Evolutionary conservation across 1,140 invertebrate genomes (phyloP), one percentile per base, ranked within the genome.

Genomic region (Pseudomyrmex cubaensis): DNA sequence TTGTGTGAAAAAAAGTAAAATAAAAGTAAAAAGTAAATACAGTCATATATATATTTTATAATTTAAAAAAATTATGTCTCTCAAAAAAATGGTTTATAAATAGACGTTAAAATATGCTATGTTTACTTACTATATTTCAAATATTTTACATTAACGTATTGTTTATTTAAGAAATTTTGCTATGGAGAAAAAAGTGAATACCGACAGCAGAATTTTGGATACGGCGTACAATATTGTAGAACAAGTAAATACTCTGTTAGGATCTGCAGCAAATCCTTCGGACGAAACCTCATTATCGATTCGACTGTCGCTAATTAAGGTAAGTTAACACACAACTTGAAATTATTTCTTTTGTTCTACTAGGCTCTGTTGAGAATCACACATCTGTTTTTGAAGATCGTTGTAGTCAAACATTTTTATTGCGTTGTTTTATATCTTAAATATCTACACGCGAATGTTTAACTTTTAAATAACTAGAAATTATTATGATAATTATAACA

Each of bases 281-380:
- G 96, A 97, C 90, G 95, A 95, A 82, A 95, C 95, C 9, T 96
- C 95, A n/a, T 93, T 96, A 77, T 94, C 95, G 44, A 95, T 96
- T 20, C 93, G 96, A 80, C 92, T 96, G 57, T 96, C 95, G 63
- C 94, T 96, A 84, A 95, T 97, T 57, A 96, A 96, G 95, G 97
- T 97, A 90, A 91, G 91, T 92, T 62, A 10, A 57, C 3, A 48
- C 44, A 70, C 15, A 20, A 35, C 35, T 52, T 50, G 15, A 3
- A 61, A 73, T 20, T 15, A 35, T 35, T 20, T n/a, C 9, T 57
- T 46, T 59, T 35, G 20, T n/a, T 5, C 44, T 50, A 54, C 22
- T 70, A 48, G 9, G 22, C 50, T 59, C 12, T 9, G n/a, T 48
- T 9, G 17, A 9, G 15, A 48, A 70, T 20, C 8, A 20, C 20